Evolutionary conservation across 1,140 invertebrate genomes (phyloP).

Genomic region (Fopius arisanus): DNA sequence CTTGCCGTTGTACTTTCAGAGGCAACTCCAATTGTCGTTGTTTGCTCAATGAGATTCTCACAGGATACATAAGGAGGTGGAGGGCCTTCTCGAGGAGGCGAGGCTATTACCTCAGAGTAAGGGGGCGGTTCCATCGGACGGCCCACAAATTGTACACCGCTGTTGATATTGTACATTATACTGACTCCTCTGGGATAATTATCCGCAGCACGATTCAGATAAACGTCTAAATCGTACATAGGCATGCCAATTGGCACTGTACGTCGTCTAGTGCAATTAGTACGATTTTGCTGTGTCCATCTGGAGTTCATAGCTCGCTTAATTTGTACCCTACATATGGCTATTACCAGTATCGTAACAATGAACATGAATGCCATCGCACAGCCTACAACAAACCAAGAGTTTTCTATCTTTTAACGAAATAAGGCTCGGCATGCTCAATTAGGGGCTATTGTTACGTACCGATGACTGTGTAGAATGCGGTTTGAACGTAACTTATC

Average conservation of each 20-base stretch:
- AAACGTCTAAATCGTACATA: constrained; percentile 45
- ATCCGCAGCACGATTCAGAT: constrained; percentile 37
- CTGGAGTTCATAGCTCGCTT: constrained; percentile 49
- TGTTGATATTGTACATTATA: constrained; percentile 63
- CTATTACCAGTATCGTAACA: constrained; percentile 59
- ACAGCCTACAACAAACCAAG: constrained; percentile 49
- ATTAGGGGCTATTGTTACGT: constrained; percentile 22
- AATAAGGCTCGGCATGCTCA: not conserved
- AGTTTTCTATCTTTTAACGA: constrained; percentile 4
- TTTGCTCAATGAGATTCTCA: constrained; percentile 54
- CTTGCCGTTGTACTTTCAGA: not conserved
- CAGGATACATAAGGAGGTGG: constrained; percentile 68
- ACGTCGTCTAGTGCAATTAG: constrained; percentile 22
- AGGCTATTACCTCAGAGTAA: constrained; percentile 66
- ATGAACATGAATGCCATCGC: constrained; percentile 63
- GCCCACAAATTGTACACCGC: constrained; percentile 60
- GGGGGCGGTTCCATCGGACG: constrained; percentile 65
- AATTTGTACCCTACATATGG: constrained; percentile 61
- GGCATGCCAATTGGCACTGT: constrained; percentile 27
- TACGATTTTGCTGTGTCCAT: constrained; percentile 36
- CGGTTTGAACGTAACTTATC: constrained; percentile 60
- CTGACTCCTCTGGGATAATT: constrained; percentile 39
- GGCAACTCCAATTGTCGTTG: not conserved
- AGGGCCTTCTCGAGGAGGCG: constrained; percentile 63
- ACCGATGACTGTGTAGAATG: constrained; percentile 62